Percentiles rank a stretch among this genome's conserved stretches.
phyloP scores from a whole-genome alignment of 2,888 invertebrate genomes.

The Pseudococcus viburni region DNA sequence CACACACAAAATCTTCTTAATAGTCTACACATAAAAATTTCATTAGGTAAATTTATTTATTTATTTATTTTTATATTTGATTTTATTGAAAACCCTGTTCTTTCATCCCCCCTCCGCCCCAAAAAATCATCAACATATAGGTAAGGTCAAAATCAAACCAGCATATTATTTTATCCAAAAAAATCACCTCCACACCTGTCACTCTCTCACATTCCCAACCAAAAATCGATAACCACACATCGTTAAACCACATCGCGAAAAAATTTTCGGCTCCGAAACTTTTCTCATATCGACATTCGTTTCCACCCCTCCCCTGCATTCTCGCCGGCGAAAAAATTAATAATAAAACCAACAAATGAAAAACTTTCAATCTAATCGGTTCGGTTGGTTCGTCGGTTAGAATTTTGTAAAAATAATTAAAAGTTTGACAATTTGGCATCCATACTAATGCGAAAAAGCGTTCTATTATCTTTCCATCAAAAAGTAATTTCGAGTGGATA shows the following conservation, averaged over 20 bases:
- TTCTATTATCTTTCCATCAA: conserved; percentile 59
- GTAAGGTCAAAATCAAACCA: too few relatives aligned
- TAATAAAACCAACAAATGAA: conserved; percentile 34
- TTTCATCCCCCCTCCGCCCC: too few relatives aligned
- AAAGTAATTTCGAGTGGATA: conserved; percentile 58
- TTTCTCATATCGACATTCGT: background rate
- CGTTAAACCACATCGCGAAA: background rate
- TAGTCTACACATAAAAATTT: too few relatives aligned
- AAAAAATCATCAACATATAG: too few relatives aligned
- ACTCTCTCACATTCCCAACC: too few relatives aligned
- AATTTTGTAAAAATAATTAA: conserved; percentile 50
- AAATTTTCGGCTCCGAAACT: background rate
- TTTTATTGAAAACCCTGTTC: too few relatives aligned
- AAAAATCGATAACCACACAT: too few relatives aligned
- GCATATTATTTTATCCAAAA: too few relatives aligned
- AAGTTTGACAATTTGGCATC: conserved; percentile 51
- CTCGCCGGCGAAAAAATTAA: background rate
- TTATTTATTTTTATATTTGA: too few relatives aligned
- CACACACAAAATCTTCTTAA: too few relatives aligned
- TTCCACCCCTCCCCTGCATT: background rate
- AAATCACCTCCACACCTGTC: too few relatives aligned
- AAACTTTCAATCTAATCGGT: conserved; percentile 24
- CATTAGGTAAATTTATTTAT: too few relatives aligned
- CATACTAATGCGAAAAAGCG: conserved; percentile 22
- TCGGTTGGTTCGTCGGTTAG: background rate